Evolutionary conservation across 2,797 vertebrate species (phyloP).

Genomic region (Aulostomus chinensis): DNA sequence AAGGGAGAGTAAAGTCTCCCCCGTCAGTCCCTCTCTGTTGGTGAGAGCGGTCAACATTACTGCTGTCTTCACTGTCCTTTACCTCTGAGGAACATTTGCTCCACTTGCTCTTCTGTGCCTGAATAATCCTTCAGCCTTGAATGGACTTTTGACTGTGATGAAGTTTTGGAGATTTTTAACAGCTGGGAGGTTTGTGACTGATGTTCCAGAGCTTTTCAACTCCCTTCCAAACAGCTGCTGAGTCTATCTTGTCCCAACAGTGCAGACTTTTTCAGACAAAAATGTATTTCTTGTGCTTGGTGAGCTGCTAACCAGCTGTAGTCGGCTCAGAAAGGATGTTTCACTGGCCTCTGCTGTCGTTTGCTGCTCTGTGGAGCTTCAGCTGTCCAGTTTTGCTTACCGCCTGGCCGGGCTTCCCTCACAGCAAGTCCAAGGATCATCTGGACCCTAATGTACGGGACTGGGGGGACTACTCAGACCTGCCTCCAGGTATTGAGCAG

Average conservation of each 20-base stretch:
- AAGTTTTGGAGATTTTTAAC: constrained; percentile 10
- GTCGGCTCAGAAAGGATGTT: too few species aligned
- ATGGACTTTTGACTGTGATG: constrained; percentile 21
- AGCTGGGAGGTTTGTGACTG: constrained; percentile 10
- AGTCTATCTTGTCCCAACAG: not conserved
- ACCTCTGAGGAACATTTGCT: constrained; percentile 15
- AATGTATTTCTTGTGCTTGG: constrained; percentile 16
- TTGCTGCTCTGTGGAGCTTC: constrained; percentile 68
- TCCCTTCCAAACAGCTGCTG: constrained; percentile 4
- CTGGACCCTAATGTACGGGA: constrained; percentile 68
- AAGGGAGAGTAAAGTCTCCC: constrained; percentile 6
- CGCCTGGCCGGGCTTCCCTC: constrained; percentile 25
- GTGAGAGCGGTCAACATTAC: constrained; percentile 26
- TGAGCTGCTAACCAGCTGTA: constrained; percentile 19
- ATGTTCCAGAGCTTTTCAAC: not conserved
- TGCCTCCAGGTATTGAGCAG: constrained; percentile 41
- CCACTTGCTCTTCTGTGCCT: too few species aligned
- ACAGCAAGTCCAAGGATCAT: constrained; percentile 56
- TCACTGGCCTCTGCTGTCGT: constrained; percentile 42
- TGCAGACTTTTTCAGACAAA: constrained; percentile 11
- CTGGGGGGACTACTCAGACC: constrained; percentile 71
- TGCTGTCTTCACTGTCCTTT: constrained; percentile 12
- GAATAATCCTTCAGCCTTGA: constrained; percentile 2
- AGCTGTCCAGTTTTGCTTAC: constrained; percentile 32
- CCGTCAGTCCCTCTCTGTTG: constrained; percentile 38